A percentile compares a stretch with the other conserved stretches of the same genome.
These are phyloP conservation scores for Oreochromis spilurus DNA, from an alignment of 2,113 vertebrate species.

Conservation along the genomic window DNA sequence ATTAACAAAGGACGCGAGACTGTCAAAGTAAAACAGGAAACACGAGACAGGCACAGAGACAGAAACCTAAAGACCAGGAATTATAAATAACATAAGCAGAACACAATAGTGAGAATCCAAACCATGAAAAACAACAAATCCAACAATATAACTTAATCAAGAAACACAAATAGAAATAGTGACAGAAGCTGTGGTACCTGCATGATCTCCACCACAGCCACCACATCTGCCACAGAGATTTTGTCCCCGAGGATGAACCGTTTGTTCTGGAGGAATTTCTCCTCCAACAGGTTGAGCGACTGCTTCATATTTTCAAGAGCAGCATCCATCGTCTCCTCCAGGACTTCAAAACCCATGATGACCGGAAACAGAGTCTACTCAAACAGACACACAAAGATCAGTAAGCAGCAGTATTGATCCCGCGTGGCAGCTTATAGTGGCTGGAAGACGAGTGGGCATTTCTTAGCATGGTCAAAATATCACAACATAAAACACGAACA, in stretches of 20 bases:
- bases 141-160: not conserved
- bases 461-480: not conserved
- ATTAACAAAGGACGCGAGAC: not conserved
- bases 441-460: accelerated
- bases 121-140: not conserved
- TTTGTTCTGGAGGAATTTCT: slow-evolving; percentile 82
- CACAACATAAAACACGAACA: accelerated
- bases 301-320: slow-evolving; percentile 73
- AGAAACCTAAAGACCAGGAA: not conserved
- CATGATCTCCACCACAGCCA: slow-evolving; percentile 85
- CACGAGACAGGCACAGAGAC: not conserved
- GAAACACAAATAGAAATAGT: not conserved
- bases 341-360: slow-evolving; percentile 68
- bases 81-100: too few relatives aligned
- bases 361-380: slow-evolving; percentile 66
- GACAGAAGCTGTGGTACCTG: slow-evolving; percentile 71
- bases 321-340: slow-evolving; percentile 74
- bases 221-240: slow-evolving; percentile 86
- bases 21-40: not conserved
- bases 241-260: slow-evolving; percentile 76
- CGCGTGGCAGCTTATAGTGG: not conserved
- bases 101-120: not conserved
- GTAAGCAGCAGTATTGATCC: not conserved
- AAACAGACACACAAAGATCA: not conserved
- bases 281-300: slow-evolving; percentile 75